A percentile compares a stretch with the other conserved stretches of the same genome.
These are phyloP conservation scores for Hydrolagus affinis DNA, from an alignment of 2,113 vertebrate genomes.

Conservation along the genomic window DNA sequence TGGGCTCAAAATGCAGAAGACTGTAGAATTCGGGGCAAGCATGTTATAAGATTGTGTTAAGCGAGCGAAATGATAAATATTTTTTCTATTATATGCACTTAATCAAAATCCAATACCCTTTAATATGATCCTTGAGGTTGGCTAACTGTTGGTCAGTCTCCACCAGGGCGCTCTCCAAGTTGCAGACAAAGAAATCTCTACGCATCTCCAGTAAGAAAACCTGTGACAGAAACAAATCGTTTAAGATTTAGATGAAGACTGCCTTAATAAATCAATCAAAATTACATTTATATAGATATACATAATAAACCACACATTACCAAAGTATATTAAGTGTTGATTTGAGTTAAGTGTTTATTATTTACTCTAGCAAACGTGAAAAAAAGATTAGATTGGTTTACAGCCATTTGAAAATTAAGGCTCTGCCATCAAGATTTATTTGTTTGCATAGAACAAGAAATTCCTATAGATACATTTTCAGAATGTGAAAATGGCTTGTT, in stretches of 20 bases:
- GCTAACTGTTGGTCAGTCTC: constrained; percentile 5
- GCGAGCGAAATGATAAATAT: neutral
- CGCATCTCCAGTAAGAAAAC: constrained; percentile 17
- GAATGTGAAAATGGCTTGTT: neutral
- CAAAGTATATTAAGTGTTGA: neutral
- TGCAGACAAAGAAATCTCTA: constrained; percentile 24
- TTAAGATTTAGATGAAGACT: neutral
- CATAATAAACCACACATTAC: neutral
- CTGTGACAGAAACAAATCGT: constrained; percentile 1
- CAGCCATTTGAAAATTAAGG: neutral
- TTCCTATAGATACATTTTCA: neutral
- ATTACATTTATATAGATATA: too few relatives aligned
- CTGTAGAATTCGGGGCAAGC: too few relatives aligned
- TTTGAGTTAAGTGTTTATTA: neutral
- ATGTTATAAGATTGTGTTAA: too few relatives aligned
- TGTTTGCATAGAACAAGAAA: neutral
- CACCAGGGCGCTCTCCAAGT: constrained; percentile 13
- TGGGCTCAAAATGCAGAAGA: too few relatives aligned
- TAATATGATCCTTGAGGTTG: neutral
- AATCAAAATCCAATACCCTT: constrained; percentile 1
- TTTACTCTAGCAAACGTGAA: neutral
- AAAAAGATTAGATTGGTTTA: neutral
- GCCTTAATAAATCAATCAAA: too few relatives aligned
- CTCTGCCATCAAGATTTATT: neutral
- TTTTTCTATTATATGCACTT: neutral